A percentile compares a stretch with the other conserved stretches of the same genome.
These are phyloP conservation scores for Amniataba percoides DNA, from an alignment of 2,797 vertebrate genomes.

Conservation along the genomic window DNA sequence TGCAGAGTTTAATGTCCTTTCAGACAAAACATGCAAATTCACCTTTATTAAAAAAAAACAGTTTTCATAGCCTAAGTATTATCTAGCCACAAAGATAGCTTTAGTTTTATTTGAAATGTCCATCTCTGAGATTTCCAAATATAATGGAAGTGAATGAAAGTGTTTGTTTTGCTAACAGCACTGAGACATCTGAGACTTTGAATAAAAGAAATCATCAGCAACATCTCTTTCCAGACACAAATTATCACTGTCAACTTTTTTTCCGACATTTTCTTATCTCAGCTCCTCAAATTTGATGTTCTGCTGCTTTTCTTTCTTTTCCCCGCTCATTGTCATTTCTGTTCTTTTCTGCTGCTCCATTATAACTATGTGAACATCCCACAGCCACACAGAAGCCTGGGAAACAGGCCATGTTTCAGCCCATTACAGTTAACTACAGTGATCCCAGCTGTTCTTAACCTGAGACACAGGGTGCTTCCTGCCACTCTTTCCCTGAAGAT, in stretches of 20 bases:
- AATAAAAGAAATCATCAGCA: not conserved
- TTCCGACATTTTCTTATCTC: not conserved
- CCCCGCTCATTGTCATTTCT: not conserved
- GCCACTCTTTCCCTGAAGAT: constrained; percentile 59
- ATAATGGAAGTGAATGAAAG: not conserved
- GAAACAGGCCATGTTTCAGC: constrained; percentile 52
- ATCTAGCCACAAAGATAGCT: not conserved
- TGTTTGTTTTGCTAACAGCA: not conserved
- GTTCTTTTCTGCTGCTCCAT: not conserved
- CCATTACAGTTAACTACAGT: constrained; percentile 61
- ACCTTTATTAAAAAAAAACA: not conserved
- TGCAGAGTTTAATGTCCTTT: not conserved
- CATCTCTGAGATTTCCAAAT: not conserved
- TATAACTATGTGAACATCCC: not conserved
- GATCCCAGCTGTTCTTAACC: constrained; percentile 59
- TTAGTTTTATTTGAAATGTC: not conserved
- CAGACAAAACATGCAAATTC: constrained; percentile 2
- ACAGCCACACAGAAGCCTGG: constrained; percentile 50
- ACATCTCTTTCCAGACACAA: not conserved
- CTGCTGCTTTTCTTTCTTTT: not conserved
- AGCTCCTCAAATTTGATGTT: not conserved
- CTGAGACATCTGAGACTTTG: not conserved
- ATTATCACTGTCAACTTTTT: not conserved
- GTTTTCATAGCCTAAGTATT: not conserved
- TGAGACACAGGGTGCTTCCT: constrained; percentile 68